Percentiles rank a stretch among this genome's conserved stretches.
These are phyloP conservation scores for Leucoraja ocellata DNA, from an alignment of 2,797 vertebrate species.

Conservation along the genomic window DNA sequence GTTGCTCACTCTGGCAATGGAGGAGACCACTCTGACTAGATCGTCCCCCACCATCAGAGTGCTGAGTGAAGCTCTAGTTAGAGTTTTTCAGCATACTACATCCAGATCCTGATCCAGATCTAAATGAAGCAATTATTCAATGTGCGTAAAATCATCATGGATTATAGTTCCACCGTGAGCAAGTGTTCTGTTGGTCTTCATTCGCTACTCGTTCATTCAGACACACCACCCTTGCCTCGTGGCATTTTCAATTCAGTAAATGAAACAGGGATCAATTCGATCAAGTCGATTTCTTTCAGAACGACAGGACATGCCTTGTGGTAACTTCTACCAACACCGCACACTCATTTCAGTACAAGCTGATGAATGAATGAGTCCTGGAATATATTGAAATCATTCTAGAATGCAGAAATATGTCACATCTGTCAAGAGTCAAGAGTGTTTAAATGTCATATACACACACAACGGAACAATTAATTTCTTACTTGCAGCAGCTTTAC, in stretches of 20 bases:
- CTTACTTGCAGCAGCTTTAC: no score
- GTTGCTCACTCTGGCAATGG: no score
- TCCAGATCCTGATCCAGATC: no score
- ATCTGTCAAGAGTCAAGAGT: no score
- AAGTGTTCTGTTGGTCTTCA: constrained; percentile 22
- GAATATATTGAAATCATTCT: not conserved
- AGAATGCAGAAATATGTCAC: not conserved
- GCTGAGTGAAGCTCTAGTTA: no score
- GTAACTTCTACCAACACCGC: not conserved
- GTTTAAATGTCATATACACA: no score
- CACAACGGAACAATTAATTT: no score
- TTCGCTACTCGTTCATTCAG: constrained; percentile 27
- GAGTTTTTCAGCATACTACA: no score
- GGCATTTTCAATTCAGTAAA: constrained; percentile 1
- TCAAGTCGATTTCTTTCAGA: constrained; percentile 25
- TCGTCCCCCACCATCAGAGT: no score
- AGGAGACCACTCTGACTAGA: no score
- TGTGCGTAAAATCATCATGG: no score
- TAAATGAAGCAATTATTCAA: no score
- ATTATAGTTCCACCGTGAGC: not conserved
- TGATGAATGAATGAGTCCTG: not conserved
- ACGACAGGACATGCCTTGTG: constrained; percentile 16
- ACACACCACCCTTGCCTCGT: constrained; percentile 24
- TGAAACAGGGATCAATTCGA: constrained; percentile 22
- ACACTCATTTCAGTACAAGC: not conserved